Evolutionary conservation across 2,888 invertebrate species (phyloP).

Genomic region (Sinhomidia bicolor): DNA sequence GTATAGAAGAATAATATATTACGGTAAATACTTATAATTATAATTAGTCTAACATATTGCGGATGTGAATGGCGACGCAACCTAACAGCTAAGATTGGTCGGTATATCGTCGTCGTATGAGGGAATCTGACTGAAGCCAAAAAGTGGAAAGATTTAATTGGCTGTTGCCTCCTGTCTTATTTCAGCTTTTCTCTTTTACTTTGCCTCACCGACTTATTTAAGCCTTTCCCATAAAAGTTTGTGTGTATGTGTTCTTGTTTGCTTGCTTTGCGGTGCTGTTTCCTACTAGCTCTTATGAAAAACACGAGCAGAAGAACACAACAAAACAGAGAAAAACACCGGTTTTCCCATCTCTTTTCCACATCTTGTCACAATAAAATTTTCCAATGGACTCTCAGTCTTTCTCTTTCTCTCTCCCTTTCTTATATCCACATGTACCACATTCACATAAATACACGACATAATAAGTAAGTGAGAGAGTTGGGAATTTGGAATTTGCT

Average conservation of each 20-base stretch:
- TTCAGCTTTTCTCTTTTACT: slow-evolving; percentile 61
- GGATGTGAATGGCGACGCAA: too few species aligned
- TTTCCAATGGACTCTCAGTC: slow-evolving; percentile 45
- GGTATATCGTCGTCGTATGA: too few species aligned
- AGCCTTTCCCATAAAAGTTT: slow-evolving; percentile 63
- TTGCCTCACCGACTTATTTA: slow-evolving; percentile 64
- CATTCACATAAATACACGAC: not conserved
- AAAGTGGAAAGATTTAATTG: slow-evolving; percentile 75
- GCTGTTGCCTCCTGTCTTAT: slow-evolving; percentile 73
- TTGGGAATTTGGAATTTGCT: slow-evolving; percentile 41
- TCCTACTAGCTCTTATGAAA: not conserved
- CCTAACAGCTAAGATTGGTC: too few species aligned
- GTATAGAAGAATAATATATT: slow-evolving; percentile 37
- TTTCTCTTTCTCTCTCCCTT: not conserved
- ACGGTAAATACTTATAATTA: slow-evolving; percentile 54
- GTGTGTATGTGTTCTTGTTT: not conserved
- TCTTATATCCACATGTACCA: slow-evolving; percentile 2
- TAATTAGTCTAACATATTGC: not conserved
- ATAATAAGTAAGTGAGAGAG: slow-evolving; percentile 3
- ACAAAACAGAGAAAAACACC: slow-evolving; percentile 39
- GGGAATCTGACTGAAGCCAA: slow-evolving; percentile 68
- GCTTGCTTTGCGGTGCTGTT: not conserved
- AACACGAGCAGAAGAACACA: slow-evolving; percentile 13
- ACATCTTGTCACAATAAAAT: slow-evolving; percentile 72
- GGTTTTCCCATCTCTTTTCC: slow-evolving; percentile 53